Conservation (phyloP, 2,888 invertebrate genomes). For the Chaitophorus viminalis region DNA sequence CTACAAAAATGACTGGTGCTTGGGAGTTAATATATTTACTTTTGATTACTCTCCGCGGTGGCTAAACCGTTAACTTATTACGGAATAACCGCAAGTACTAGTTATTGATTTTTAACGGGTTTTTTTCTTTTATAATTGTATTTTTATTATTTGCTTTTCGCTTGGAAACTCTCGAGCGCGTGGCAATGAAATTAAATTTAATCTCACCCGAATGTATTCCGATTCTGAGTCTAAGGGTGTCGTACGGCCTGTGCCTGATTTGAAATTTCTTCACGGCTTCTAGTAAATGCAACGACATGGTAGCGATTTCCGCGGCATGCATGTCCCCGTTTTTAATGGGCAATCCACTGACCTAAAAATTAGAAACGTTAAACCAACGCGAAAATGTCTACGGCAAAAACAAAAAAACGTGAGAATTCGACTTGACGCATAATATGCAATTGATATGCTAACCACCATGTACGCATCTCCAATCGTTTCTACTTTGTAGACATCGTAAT, state of each 20-base stretch:
- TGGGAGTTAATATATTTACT: too few species aligned
- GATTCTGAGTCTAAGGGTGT: slow-evolving; percentile 85
- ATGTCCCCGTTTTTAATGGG: slow-evolving; percentile 88
- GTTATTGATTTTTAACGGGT: too few species aligned
- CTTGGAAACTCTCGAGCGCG: too few species aligned
- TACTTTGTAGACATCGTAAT: slow-evolving; percentile 89
- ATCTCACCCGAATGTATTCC: slow-evolving; percentile 84
- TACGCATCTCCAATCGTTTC: slow-evolving; percentile 85
- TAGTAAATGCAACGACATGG: slow-evolving; percentile 89
- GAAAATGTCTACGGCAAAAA: not conserved
- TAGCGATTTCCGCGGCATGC: slow-evolving; percentile 93
- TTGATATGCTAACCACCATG: slow-evolving; percentile 79
- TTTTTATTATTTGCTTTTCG: not conserved
- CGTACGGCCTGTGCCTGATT: slow-evolving; percentile 86
- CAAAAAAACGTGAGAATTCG: not conserved
- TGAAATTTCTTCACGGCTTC: slow-evolving; percentile 86
- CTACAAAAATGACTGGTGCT: too few species aligned
- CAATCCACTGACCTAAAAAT: slow-evolving; percentile 81
- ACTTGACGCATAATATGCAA: not conserved
- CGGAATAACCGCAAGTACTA: too few species aligned
- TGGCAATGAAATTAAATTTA: not conserved
- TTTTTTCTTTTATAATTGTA: too few species aligned
- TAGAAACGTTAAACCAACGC: too few species aligned
- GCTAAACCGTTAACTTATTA: too few species aligned
- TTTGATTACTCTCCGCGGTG: too few species aligned